These are phyloP conservation scores for Harpagifer antarcticus DNA, from an alignment of 2,797 vertebrate species.

Conservation along the genomic window DNA sequence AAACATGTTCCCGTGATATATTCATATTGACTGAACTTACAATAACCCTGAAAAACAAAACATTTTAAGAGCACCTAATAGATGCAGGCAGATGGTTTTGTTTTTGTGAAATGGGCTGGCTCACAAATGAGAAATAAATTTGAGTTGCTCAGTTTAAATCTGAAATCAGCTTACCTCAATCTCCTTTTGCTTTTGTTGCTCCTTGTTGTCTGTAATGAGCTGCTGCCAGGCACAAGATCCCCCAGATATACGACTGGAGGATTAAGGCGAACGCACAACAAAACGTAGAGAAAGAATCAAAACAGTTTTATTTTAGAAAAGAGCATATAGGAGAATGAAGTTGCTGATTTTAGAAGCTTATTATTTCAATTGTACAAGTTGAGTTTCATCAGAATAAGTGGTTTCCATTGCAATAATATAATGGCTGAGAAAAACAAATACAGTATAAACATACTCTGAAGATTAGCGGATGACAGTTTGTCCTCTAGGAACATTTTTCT, in stretches of 20 bases:
- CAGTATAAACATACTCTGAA: slow-evolving; percentile 37
- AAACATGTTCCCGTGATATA: background rate
- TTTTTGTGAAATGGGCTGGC: slow-evolving; percentile 66
- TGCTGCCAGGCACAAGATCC: slow-evolving; percentile 44
- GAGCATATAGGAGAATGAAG: slow-evolving; percentile 39
- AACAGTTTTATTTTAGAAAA: slow-evolving; percentile 47
- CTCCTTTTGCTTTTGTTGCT: slow-evolving; percentile 77
- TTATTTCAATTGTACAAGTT: slow-evolving; percentile 43
- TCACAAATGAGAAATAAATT: slow-evolving; percentile 68
- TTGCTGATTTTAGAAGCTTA: slow-evolving; percentile 37
- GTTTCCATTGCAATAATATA: slow-evolving; percentile 36
- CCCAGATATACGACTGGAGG: slow-evolving; percentile 43
- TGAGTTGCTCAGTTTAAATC: slow-evolving; percentile 79
- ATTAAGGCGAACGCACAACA: slow-evolving; percentile 66
- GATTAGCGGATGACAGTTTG: slow-evolving; percentile 44
- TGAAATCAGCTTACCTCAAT: slow-evolving; percentile 84
- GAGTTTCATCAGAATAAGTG: slow-evolving; percentile 68
- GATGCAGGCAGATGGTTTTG: slow-evolving; percentile 74
- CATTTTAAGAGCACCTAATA: slow-evolving; percentile 31
- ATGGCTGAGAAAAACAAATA: slow-evolving; percentile 48
- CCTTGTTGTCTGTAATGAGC: slow-evolving; percentile 74
- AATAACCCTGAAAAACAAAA: slow-evolving; percentile 27
- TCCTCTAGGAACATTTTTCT: slow-evolving; percentile 20
- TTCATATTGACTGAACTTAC: background rate
- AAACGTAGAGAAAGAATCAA: slow-evolving; percentile 45